Conservation (phyloP, 2,113 vertebrate genomes). For the Lonchura striata region DNA sequence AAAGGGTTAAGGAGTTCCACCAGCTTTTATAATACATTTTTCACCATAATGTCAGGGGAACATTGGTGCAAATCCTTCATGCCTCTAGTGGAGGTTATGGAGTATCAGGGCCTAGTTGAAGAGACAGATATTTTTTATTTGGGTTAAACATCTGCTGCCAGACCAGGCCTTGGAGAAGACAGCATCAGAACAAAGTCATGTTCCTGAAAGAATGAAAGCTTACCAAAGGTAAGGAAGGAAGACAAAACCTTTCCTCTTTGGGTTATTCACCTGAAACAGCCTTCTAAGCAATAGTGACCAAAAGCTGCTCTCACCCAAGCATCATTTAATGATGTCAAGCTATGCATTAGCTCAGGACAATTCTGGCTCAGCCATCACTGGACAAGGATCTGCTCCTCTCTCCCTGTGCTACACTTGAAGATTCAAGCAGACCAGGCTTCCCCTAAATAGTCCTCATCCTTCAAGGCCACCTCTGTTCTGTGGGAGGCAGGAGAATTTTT, state of each 20-base stretch:
- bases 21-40: background rate
- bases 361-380: background rate
- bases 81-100: background rate
- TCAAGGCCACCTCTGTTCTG: background rate
- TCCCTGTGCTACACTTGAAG: background rate
- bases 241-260: background rate
- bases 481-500: background rate
- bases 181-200: background rate
- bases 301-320: background rate
- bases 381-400: background rate
- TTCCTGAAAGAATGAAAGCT: background rate
- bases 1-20: background rate
- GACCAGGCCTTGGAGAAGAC: background rate
- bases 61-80: background rate
- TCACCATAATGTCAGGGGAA: background rate
- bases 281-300: background rate
- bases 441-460: rapidly evolving
- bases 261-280: background rate
- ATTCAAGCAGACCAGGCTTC: background rate
- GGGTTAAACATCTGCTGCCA: background rate
- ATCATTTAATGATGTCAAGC: background rate
- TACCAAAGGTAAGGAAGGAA: background rate
- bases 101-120: background rate
- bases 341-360: background rate
- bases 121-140: background rate